Conservation (phyloP, 2,888 invertebrate genomes). For the Stramonita haemastoma region DNA sequence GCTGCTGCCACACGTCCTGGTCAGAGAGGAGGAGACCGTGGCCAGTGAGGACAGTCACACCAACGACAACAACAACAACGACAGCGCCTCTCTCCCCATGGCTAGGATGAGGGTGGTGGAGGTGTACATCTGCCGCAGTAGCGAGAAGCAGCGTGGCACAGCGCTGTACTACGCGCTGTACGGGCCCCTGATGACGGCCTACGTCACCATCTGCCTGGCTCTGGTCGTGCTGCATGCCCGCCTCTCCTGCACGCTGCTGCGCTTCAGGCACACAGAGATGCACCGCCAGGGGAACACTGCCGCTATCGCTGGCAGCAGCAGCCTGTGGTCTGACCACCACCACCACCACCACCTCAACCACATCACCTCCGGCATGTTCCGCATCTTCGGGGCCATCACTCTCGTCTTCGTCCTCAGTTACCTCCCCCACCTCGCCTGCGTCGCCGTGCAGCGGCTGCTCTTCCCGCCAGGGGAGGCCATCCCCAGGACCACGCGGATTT, state of each 20-base stretch:
- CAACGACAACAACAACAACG: background rate
- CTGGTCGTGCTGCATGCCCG: constrained; percentile 40
- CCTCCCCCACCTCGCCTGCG: constrained; percentile 47
- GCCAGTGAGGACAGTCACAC: background rate
- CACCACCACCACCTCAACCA: constrained; percentile 27
- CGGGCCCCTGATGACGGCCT: constrained; percentile 35
- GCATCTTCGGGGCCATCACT: constrained; percentile 45
- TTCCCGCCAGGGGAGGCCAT: constrained; percentile 29
- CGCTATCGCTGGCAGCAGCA: background rate
- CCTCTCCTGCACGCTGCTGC: constrained; percentile 38
- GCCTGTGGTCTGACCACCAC: constrained; percentile 23
- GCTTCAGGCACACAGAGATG: constrained; percentile 39
- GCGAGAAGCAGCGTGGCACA: constrained; percentile 35
- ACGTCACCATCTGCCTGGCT: constrained; percentile 29
- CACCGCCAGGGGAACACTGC: background rate
- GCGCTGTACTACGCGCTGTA: constrained; percentile 34
- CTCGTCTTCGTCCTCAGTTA: constrained; percentile 47
- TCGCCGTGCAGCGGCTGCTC: constrained; percentile 38
- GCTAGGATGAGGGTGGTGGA: constrained; percentile 5
- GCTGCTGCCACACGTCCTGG: background rate
- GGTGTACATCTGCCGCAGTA: constrained; percentile 45
- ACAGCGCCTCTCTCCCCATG: background rate
- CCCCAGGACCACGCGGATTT: constrained; percentile 29
- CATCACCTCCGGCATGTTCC: constrained; percentile 43
- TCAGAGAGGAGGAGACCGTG: background rate